Evolutionary conservation across 1,140 invertebrate genomes (phyloP).

Genomic region (Drosophila azteca): DNA sequence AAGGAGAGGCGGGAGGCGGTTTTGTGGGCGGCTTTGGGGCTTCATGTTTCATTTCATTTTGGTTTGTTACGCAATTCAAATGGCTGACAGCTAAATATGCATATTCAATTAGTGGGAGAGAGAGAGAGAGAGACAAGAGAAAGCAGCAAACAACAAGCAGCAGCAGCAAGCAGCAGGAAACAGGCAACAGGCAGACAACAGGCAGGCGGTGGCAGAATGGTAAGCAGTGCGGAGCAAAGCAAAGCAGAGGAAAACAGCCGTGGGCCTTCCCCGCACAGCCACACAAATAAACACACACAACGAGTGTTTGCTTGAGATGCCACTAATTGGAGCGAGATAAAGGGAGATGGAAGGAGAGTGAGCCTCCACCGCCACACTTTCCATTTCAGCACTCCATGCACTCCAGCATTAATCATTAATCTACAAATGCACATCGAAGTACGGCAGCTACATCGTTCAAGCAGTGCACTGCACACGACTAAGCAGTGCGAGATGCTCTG

Average conservation of each 20-base stretch:
- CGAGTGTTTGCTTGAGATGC: not conserved
- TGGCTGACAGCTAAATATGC: conserved; percentile 58
- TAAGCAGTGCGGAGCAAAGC: too few relatives aligned
- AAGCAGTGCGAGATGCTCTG: too few relatives aligned
- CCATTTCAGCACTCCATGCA: too few relatives aligned
- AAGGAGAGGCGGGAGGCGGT: not conserved
- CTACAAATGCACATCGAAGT: too few relatives aligned
- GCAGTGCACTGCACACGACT: too few relatives aligned
- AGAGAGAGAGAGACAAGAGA: too few relatives aligned
- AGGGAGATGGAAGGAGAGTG: too few relatives aligned
- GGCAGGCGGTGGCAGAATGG: not conserved
- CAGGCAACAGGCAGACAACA: conserved; percentile 35
- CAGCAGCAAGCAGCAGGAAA: not conserved
- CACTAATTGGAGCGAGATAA: not conserved
- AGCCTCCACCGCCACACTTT: too few relatives aligned
- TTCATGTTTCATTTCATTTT: conserved; percentile 47
- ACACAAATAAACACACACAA: conserved; percentile 3
- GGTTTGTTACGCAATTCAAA: conserved; percentile 50
- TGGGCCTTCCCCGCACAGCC: not conserved
- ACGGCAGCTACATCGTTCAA: too few relatives aligned
- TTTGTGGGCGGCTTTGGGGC: conserved; percentile 7
- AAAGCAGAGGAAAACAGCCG: not conserved
- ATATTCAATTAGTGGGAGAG: conserved; percentile 49
- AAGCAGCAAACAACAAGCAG: conserved; percentile 14
- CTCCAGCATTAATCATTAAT: too few relatives aligned